Percentiles rank a stretch among this genome's conserved stretches.
phyloP scores from a whole-genome alignment of 1,140 invertebrate genomes.

The Acromyrmex charruanus region DNA sequence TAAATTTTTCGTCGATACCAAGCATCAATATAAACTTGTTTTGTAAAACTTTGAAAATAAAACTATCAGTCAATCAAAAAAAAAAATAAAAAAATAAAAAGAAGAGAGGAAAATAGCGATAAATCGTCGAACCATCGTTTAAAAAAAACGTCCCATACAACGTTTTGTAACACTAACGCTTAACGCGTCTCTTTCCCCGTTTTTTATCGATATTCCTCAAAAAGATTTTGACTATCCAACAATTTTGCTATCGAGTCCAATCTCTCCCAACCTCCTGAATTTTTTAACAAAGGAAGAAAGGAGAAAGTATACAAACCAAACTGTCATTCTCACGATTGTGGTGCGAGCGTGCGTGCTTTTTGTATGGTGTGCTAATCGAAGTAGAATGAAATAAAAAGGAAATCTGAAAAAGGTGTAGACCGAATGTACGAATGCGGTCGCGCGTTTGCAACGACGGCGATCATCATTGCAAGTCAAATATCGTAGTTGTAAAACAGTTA shows the following conservation, averaged over 20 bases:
- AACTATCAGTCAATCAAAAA: constrained; percentile 66
- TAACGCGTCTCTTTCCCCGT: constrained; percentile 34
- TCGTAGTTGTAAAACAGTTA: constrained; percentile 64
- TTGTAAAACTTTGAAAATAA: constrained; percentile 35
- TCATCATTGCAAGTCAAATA: constrained; percentile 50
- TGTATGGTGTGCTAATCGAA: constrained; percentile 34
- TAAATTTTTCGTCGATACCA: constrained; percentile 22
- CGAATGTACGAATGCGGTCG: constrained; percentile 11
- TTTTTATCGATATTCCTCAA: constrained; percentile 49
- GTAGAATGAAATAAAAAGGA: constrained; percentile 27
- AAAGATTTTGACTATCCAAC: constrained; percentile 58
- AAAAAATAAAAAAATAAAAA: constrained; percentile 19
- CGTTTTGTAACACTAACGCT: constrained; percentile 49
- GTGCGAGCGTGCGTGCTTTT: constrained; percentile 47
- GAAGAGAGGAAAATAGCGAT: constrained; percentile 45
- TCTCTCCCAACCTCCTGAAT: constrained; percentile 8
- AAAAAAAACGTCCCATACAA: constrained; percentile 5
- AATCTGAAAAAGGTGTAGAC: constrained; percentile 1
- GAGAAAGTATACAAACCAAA: constrained; percentile 50
- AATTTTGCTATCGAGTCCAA: constrained; percentile 27
- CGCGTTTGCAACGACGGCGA: constrained; percentile 42
- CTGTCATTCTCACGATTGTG: constrained; percentile 56
- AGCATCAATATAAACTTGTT: constrained; percentile 34
- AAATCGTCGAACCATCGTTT: constrained; percentile 31
- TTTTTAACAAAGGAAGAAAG: constrained; percentile 42